phyloP scores from a whole-genome alignment of 2,888 invertebrate species.

The Apocheima hispidaria region DNA sequence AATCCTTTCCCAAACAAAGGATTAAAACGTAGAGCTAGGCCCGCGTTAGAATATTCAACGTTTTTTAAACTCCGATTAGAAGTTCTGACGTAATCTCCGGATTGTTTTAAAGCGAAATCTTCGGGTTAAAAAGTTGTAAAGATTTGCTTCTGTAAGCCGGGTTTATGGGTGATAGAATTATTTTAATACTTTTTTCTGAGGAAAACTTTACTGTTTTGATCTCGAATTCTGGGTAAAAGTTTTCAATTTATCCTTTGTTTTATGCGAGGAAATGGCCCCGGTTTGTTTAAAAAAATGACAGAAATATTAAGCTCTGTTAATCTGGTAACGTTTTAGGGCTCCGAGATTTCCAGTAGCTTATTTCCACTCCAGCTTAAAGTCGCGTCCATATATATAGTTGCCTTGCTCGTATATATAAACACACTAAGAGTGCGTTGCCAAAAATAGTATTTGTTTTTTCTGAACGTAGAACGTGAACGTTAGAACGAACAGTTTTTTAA shows the following conservation, averaged over 20 bases:
- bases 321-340: neutral
- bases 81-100: constrained; percentile 72
- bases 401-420: no score
- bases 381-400: no score
- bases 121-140: constrained; percentile 54
- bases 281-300: constrained; percentile 26
- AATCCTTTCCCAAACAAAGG: constrained; percentile 76
- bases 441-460: no score
- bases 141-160: constrained; percentile 53
- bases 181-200: constrained; percentile 30
- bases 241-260: constrained; percentile 31
- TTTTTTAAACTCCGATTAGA: constrained; percentile 72
- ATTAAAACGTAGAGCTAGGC: constrained; percentile 59
- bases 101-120: constrained; percentile 65
- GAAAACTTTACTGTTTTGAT: constrained; percentile 23
- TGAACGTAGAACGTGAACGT: no score
- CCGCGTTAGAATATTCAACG: constrained; percentile 65
- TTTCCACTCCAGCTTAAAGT: neutral
- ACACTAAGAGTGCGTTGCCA: no score
- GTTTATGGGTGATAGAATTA: constrained; percentile 52
- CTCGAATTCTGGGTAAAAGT: constrained; percentile 19
- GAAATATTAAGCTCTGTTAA: neutral
- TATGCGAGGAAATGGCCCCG: constrained; percentile 20
- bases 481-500: no score
- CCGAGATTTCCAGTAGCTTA: neutral